phyloP scores from a whole-genome alignment of 2,888 invertebrate species.

The Trachelus troglodyta region DNA sequence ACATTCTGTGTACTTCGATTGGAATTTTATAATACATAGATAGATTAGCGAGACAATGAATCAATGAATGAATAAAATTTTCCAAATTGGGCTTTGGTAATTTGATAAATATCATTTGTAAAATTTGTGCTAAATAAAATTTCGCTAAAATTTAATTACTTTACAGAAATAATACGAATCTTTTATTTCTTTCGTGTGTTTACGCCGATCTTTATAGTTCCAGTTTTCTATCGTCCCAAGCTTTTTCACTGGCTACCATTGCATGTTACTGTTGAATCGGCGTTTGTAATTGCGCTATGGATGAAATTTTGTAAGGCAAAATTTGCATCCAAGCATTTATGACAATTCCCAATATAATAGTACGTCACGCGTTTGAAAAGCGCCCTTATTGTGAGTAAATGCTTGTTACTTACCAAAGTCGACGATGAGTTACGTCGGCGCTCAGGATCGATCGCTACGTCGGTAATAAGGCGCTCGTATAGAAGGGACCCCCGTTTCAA shows the following conservation, averaged over 20 bases:
- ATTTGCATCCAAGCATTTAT: background rate
- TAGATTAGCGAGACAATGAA: background rate
- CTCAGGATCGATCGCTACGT: constrained; percentile 50
- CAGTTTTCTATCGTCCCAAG: too few relatives aligned
- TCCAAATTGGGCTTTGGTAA: background rate
- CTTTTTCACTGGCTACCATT: background rate
- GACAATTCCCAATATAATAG: background rate
- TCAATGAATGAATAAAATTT: background rate
- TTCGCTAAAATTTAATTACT: background rate
- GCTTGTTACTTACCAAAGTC: background rate
- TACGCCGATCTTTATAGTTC: background rate
- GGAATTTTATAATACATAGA: background rate
- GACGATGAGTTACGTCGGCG: background rate
- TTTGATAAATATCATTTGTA: background rate
- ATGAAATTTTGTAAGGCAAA: background rate
- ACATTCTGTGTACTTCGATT: background rate
- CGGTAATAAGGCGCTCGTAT: constrained; percentile 54
- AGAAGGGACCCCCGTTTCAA: constrained; percentile 23
- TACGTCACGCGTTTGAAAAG: background rate
- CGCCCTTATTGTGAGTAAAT: background rate
- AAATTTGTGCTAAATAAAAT: background rate
- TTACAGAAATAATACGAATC: too few relatives aligned
- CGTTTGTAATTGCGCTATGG: background rate
- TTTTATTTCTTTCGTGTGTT: background rate
- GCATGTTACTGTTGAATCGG: background rate